These are phyloP conservation scores for Anguilla pacifica DNA, from an alignment of 2,797 vertebrate species.

Conservation along the genomic window DNA sequence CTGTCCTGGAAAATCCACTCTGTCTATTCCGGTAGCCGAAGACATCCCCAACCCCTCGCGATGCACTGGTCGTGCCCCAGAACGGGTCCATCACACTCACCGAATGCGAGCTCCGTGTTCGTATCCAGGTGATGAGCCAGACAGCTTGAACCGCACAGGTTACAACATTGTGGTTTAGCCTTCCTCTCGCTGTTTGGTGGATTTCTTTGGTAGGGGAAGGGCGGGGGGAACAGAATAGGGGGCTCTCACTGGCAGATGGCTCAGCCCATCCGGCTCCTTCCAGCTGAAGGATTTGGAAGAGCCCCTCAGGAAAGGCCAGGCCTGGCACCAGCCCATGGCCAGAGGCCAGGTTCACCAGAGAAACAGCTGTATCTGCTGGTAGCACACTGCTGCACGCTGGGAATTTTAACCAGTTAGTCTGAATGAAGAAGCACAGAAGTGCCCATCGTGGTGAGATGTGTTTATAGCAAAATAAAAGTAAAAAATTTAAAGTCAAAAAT, in stretches of 20 bases:
- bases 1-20: slow-evolving; percentile 18
- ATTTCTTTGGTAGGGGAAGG: neutral
- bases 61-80: no score
- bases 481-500: neutral
- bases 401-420: neutral
- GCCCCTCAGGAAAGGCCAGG: slow-evolving; percentile 16
- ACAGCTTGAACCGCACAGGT: neutral
- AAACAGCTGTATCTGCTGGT: slow-evolving; percentile 34
- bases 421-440: neutral
- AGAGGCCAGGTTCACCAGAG: slow-evolving; percentile 16
- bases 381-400: slow-evolving; percentile 9
- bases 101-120: neutral
- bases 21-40: slow-evolving; percentile 7
- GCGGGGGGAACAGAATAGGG: neutral
- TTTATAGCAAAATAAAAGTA: neutral
- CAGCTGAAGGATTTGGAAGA: slow-evolving; percentile 32
- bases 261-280: slow-evolving; percentile 4
- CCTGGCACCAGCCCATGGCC: neutral
- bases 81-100: neutral
- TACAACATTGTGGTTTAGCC: no score
- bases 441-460: neutral
- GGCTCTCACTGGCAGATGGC: slow-evolving; percentile 26
- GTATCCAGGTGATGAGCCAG: neutral
- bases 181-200: neutral
- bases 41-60: slow-evolving; percentile 3